Evolutionary conservation across 2,888 invertebrate species (phyloP).

Genomic region (Drosophila incognita): DNA sequence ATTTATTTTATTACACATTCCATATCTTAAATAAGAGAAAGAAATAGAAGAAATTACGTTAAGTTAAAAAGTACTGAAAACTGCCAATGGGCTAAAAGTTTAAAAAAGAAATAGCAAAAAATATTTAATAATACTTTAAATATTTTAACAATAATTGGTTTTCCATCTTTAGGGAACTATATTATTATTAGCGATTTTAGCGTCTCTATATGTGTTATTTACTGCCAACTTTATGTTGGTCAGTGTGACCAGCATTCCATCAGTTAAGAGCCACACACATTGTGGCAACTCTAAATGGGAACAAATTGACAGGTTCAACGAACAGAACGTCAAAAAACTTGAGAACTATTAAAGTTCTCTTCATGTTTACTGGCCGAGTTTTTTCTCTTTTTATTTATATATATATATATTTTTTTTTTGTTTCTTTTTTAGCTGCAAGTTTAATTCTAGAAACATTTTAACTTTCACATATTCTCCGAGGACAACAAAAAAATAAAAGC

Average conservation of each 20-base stretch:
- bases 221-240: constrained; percentile 5
- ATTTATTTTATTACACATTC: neutral
- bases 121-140: neutral
- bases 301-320: constrained; percentile 72
- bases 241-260: constrained; percentile 28
- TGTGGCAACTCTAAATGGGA: constrained; percentile 48
- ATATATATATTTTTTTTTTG: neutral
- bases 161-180: neutral
- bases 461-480: constrained; percentile 82
- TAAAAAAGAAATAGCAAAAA: neutral
- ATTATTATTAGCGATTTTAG: neutral
- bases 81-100: neutral
- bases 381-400: constrained; percentile 25
- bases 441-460: constrained; percentile 81
- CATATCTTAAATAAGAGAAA: neutral
- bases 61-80: neutral
- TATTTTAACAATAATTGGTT: neutral
- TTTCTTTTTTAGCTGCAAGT: constrained; percentile 58
- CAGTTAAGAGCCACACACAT: constrained; percentile 8
- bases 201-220: neutral
- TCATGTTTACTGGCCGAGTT: constrained; percentile 41
- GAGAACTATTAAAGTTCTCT: constrained; percentile 74
- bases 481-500: constrained; percentile 80
- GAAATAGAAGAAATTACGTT: neutral
- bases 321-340: constrained; percentile 67